Conservation (phyloP, 2,888 invertebrate species). For the Orthosia incerta region DNA sequence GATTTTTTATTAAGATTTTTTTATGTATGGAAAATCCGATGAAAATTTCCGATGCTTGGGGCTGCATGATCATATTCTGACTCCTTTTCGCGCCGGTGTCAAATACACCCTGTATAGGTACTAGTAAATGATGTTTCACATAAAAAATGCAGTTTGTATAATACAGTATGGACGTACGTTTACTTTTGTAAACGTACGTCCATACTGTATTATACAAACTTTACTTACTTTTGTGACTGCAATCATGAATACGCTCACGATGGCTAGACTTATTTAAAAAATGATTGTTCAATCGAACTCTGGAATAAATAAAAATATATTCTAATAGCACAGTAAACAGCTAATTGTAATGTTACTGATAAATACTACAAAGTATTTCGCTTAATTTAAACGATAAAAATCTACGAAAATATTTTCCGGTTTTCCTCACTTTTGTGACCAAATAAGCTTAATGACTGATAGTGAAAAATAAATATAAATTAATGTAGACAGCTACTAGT, state of each 20-base stretch:
- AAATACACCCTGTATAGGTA: too few species aligned
- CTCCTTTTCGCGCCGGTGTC: too few species aligned
- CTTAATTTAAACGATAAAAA: constrained; percentile 22
- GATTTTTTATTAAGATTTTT: too few species aligned
- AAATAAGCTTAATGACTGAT: constrained; percentile 48
- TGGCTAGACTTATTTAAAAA: background rate
- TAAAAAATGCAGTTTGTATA: too few species aligned
- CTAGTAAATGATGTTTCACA: too few species aligned
- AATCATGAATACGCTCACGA: background rate
- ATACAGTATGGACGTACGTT: too few species aligned
- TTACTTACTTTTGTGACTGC: too few species aligned
- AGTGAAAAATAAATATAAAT: constrained; percentile 19
- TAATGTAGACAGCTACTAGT: constrained; percentile 29
- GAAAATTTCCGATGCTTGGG: too few species aligned
- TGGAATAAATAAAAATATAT: constrained; percentile 15
- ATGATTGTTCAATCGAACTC: constrained; percentile 1
- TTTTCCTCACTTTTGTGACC: constrained; percentile 41
- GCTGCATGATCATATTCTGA: too few species aligned
- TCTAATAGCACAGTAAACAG: constrained; percentile 23
- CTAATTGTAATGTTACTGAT: constrained; percentile 15
- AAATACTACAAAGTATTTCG: constrained; percentile 15
- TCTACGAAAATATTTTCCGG: constrained; percentile 29
- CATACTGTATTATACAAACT: too few species aligned
- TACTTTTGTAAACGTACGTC: too few species aligned
- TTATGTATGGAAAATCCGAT: too few species aligned